Conservation (phyloP, 2,113 vertebrate species). For the Vidua macroura region DNA sequence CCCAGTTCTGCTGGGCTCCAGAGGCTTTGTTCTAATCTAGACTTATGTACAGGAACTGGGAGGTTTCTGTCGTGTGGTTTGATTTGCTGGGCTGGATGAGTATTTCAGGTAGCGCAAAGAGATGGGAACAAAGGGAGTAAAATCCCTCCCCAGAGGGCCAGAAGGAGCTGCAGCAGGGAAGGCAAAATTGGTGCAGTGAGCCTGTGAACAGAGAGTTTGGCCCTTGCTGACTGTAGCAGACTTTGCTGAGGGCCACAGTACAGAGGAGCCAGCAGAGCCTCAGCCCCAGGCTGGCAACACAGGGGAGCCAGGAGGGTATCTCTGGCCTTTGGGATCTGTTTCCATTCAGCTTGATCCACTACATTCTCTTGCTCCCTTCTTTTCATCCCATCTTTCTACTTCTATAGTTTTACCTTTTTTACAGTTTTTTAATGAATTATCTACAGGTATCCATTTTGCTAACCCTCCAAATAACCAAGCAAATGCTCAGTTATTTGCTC, state of each 20-base stretch:
- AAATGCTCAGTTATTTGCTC: background rate
- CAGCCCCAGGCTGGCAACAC: background rate
- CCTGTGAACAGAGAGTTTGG: background rate
- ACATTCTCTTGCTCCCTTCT: background rate
- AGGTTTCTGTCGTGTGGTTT: background rate
- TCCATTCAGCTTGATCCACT: background rate
- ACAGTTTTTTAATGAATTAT: background rate
- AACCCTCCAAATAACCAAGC: background rate
- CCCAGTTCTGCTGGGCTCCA: background rate
- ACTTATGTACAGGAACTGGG: background rate
- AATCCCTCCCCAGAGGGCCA: background rate
- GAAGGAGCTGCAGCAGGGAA: background rate
- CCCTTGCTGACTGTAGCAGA: background rate
- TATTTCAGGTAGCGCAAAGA: background rate
- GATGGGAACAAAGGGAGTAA: background rate
- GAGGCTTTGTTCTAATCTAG: background rate
- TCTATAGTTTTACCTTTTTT: background rate
- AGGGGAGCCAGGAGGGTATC: background rate
- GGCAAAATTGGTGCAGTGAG: background rate
- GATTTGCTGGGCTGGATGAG: background rate
- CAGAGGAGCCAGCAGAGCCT: background rate
- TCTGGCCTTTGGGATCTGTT: background rate
- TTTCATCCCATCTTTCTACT: background rate
- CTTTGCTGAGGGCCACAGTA: accelerated
- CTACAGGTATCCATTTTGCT: background rate